A percentile compares a stretch with the other conserved stretches of the same genome.
phyloP scores from a whole-genome alignment of 1,140 invertebrate species.

The Drosophila miranda region DNA sequence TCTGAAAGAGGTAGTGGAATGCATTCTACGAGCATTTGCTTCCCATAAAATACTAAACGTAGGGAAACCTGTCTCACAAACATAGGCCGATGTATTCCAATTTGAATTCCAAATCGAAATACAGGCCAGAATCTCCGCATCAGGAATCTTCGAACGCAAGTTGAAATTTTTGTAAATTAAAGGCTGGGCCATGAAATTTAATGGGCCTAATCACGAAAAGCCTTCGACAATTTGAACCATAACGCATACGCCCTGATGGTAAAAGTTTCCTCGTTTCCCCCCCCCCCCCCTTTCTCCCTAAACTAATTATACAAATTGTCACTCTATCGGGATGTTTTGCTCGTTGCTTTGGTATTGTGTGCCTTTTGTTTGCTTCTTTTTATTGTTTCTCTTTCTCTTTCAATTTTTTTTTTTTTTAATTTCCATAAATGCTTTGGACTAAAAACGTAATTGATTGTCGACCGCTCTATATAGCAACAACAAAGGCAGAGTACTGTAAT shows the following conservation, averaged over 20 bases:
- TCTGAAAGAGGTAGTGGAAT: no score
- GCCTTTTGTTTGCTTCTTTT: slow-evolving; percentile 3
- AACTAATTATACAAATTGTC: slow-evolving; percentile 65
- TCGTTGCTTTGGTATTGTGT: background rate
- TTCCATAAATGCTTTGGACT: slow-evolving; percentile 63
- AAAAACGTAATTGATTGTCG: slow-evolving; percentile 63
- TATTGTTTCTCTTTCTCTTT: slow-evolving; percentile 4
- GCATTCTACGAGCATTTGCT: no score
- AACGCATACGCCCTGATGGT: slow-evolving; percentile 34
- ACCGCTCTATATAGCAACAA: slow-evolving; percentile 6
- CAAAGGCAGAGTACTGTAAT: slow-evolving; percentile 1
- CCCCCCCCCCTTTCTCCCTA: background rate
- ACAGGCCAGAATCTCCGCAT: no score
- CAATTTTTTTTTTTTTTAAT: slow-evolving; percentile 45
- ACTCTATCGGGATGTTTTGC: slow-evolving; percentile 30
- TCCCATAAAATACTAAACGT: no score
- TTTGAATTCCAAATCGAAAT: no score
- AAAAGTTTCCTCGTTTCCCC: background rate
- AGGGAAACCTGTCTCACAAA: no score
- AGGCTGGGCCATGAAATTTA: slow-evolving; percentile 1
- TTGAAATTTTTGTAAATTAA: background rate
- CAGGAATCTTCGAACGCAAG: no score
- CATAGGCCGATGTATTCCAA: no score
- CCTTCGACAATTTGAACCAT: slow-evolving; percentile 18
- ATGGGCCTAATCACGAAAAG: no score